These are phyloP conservation scores for Astyanax mexicanus DNA, from an alignment of 2,797 vertebrate genomes.

Conservation along the genomic window DNA sequence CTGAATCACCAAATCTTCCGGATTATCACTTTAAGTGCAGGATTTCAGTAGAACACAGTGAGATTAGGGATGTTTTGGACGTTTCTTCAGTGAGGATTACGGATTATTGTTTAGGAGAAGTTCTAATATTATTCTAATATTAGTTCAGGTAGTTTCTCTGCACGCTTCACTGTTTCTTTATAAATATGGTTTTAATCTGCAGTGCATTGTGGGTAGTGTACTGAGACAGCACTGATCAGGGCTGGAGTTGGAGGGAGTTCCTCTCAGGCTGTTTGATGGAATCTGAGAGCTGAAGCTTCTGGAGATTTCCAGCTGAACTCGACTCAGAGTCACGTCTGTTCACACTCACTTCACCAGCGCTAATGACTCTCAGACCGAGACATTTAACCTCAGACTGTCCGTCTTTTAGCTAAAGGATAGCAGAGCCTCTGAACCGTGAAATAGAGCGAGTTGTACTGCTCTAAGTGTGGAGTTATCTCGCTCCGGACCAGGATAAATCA, in stretches of 20 bases:
- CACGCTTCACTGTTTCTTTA: not conserved
- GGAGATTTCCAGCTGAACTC: conserved; percentile 9
- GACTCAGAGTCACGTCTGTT: conserved; percentile 22
- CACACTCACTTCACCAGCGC: conserved; percentile 42
- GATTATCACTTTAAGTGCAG: too few relatives aligned
- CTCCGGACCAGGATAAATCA: conserved; percentile 49
- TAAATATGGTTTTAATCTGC: too few relatives aligned
- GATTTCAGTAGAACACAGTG: not conserved
- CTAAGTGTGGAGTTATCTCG: conserved; percentile 49
- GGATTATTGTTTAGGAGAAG: too few relatives aligned
- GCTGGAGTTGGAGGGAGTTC: not conserved
- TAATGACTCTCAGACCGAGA: conserved; percentile 60
- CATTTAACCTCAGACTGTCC: conserved; percentile 60
- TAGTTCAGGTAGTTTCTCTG: not conserved
- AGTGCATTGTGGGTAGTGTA: too few relatives aligned
- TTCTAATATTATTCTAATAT: not conserved
- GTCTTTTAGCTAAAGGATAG: conserved; percentile 57
- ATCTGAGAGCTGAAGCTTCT: conserved; percentile 8
- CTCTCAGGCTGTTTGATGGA: not conserved
- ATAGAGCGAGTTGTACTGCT: conserved; percentile 54
- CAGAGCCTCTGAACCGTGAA: conserved; percentile 59
- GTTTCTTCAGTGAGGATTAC: not conserved
- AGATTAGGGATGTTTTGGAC: not conserved
- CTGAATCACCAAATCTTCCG: too few relatives aligned
- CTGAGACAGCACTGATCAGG: not conserved